Evolutionary conservation across 2,797 vertebrate genomes (phyloP), one percentile per base, ranked within the genome.

Genomic region (Thaleichthys pacificus): DNA sequence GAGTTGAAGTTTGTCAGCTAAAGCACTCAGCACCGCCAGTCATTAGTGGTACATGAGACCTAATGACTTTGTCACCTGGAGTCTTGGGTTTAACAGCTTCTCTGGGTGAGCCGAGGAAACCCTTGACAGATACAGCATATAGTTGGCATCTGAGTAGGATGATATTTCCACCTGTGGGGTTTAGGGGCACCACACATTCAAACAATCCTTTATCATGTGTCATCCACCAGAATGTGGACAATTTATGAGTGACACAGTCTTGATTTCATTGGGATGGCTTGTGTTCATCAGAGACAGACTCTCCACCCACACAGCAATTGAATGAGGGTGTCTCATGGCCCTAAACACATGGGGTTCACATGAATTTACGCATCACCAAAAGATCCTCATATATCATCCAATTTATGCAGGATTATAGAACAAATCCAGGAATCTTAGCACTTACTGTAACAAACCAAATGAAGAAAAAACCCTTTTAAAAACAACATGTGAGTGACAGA

Each of bases 31-130:
- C 74, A 51, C 70, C 47, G 61, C 66, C 22, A 71, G 64, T 88
- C 81, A 86, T 88, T 85, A 84, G 42, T 77, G 71, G 71, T 77
- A 72, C 74, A 77, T 79, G 60, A 77, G 80, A 75, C 65, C 49
- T 78, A 65, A 75, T 86, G 73, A 82, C 67, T 85, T 80, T 78
- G 73, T 88, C 85, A 84, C 77, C 64, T 79, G 77, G 73, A 79
- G 77, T 74, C 62, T 78, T 75, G 73, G 69, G 68, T 81, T 5
- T 83, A 81, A 85, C 82, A 86, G 87, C 72, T 30, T 26, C 26
- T n/a, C 61, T 64, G 61, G 26, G 15, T 32, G 32, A 35, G 69
- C 61, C 2, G 61, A 28, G 42, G 15, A 63, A 63, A 32, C 32
- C 58, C 62, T 14, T 9, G 28, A 38, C 22, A 61, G 61, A 72